A percentile compares a stretch with the other conserved stretches of the same genome.
These are phyloP conservation scores for Carassius carassius DNA, from an alignment of 2,113 vertebrate species.

Conservation along the genomic window DNA sequence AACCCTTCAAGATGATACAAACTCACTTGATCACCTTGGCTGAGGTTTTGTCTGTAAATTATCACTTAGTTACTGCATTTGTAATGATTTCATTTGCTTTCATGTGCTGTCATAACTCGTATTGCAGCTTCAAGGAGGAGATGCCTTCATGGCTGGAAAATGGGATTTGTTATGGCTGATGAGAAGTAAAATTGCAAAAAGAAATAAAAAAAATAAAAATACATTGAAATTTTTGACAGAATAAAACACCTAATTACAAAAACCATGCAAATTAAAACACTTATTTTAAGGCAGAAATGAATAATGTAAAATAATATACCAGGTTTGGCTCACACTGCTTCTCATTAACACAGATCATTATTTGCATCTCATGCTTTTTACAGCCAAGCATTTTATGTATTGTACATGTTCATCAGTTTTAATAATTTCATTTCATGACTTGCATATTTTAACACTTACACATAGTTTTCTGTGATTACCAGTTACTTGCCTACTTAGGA, in stretches of 20 bases:
- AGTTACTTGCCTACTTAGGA: neutral
- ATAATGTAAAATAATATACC: neutral
- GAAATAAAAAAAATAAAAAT: neutral
- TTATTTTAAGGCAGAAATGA: neutral
- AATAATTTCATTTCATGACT: neutral
- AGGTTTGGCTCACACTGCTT: neutral
- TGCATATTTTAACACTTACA: neutral
- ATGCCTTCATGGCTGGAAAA: neutral
- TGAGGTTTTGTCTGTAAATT: neutral
- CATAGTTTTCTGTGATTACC: neutral
- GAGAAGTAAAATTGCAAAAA: neutral
- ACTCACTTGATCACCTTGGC: neutral
- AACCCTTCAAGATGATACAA: neutral
- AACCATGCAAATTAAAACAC: neutral
- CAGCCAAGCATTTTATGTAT: neutral
- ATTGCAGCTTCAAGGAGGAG: neutral
- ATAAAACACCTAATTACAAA: neutral
- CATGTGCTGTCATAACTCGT: neutral
- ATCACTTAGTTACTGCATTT: neutral
- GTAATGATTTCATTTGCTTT: constrained; percentile 10
- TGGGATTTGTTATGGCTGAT: neutral
- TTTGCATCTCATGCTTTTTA: neutral
- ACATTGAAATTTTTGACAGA: constrained; percentile 1
- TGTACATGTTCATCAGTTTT: neutral
- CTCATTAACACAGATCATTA: neutral